Base-by-base conservation (phyloP, 2,113 vertebrate genomes). In the Genyomyrus donnyi region DNA sequence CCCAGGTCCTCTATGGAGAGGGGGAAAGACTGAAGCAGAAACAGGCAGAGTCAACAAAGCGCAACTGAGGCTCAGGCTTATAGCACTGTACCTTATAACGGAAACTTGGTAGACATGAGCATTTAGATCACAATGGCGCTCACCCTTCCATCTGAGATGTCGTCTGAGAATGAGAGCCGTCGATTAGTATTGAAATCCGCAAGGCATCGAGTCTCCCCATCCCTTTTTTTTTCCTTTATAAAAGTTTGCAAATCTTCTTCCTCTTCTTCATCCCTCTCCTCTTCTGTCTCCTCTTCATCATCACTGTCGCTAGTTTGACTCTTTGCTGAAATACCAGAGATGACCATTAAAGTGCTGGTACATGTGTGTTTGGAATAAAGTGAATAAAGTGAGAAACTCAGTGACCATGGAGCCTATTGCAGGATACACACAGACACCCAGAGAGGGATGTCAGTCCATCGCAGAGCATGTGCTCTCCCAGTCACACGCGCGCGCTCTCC, bases 1-100 rank as follows among this genome's bases (percentile, higher is more conserved):
- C 97, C 95, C 5, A 97, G 93, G 77, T 97, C 96, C n/a, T 96
- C 96, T 77, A 95, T 90, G 11, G 94, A 95, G 66, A 95, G 84
- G 0, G 94, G 93, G 89, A 95, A 95, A 31, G 92, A 39, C 96
- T 96, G 89, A 50, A 53, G 91, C 11, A 87, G 39, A 84, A 8
- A 46, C 19, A 45, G 3, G 52, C 48, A 77, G 3, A 74, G 39
- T 52, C 27, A 48, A 13, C 10, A 87, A 53, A 53, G 11, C 6
- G n/a, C 31, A 52, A 8, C 15, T 87, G 70, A 77, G 11, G 15
- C 35, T 77, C 27, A 77, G 35, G 6, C 13, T 77, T 39, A 48
- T 17, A 46, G 24, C 15, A 15, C 27, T 85, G 10, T 74, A 84
- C 42, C 39, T 85, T 85, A 48, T 11, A 48, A 77, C 0, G 10